Conservation (phyloP, 2,113 vertebrate species). For the Oriolus oriolus region DNA sequence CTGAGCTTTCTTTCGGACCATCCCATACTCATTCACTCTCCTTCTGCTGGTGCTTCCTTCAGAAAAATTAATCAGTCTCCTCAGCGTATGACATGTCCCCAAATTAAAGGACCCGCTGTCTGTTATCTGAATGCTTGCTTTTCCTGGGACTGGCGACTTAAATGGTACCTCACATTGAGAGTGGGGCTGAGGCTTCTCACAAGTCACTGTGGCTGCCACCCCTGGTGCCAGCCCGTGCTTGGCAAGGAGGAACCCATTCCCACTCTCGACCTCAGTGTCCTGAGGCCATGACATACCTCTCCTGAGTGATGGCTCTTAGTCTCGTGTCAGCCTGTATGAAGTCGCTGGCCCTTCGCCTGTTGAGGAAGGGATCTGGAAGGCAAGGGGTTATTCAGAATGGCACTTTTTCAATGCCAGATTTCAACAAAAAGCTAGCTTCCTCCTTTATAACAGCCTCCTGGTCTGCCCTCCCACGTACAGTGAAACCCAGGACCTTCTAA, state of each 20-base stretch:
- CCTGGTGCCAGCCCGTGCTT: not conserved
- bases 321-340: conserved; percentile 65
- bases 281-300: conserved; percentile 64
- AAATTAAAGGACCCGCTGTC: not conserved
- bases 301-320: conserved; percentile 45
- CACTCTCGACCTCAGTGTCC: not conserved
- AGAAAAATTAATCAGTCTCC: not conserved
- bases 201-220: not conserved
- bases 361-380: conserved; percentile 72
- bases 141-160: not conserved
- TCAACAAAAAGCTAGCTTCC: not conserved
- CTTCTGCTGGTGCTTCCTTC: not conserved
- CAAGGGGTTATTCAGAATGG: not conserved
- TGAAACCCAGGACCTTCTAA: not conserved
- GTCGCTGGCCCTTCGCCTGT: conserved; percentile 67
- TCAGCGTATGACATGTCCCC: not conserved
- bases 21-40: not conserved
- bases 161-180: not conserved
- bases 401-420: not conserved
- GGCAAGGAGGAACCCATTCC: not conserved
- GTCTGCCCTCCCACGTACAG: not conserved
- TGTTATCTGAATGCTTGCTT: not conserved
- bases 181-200: not conserved
- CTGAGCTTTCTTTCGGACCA: not conserved
- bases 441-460: not conserved